A percentile compares a stretch with the other conserved stretches of the same genome.
Conservation (phyloP, 2,888 invertebrate genomes). For the Arctia plantaginis region DNA sequence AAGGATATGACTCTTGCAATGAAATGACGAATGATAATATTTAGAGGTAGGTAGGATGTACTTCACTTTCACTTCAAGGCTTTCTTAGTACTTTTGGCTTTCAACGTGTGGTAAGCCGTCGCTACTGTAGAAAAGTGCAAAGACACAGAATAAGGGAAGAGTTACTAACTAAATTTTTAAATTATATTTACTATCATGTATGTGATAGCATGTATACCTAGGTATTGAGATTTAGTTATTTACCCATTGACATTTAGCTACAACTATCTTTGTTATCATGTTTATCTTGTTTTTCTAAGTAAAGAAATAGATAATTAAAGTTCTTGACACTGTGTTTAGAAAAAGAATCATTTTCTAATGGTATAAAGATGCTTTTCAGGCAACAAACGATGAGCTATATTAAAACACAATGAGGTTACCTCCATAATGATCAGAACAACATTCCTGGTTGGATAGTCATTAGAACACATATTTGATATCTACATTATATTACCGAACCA, state of each 20-base stretch:
- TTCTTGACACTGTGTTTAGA: not conserved
- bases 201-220: no score
- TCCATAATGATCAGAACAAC: slow-evolving; percentile 19
- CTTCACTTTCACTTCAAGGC: no score
- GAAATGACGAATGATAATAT: not conserved
- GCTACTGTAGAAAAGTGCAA: no score
- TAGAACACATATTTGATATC: slow-evolving; percentile 45
- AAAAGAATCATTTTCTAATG: not conserved
- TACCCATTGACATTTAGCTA: no score
- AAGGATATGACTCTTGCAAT: not conserved
- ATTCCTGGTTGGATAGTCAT: slow-evolving; percentile 45
- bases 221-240: no score
- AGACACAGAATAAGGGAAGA: no score
- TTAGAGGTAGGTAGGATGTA: not conserved
- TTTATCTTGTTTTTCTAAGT: no score
- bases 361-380: not conserved
- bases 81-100: not conserved
- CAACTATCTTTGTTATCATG: no score
- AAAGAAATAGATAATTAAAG: not conserved
- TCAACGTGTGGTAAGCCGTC: not conserved
- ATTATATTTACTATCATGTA: no score
- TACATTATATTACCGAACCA: slow-evolving; percentile 59
- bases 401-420: not conserved
- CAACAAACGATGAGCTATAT: not conserved
- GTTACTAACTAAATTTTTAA: no score